phyloP scores from a whole-genome alignment of 1,140 invertebrate species.

The Caerostris darwini region DNA sequence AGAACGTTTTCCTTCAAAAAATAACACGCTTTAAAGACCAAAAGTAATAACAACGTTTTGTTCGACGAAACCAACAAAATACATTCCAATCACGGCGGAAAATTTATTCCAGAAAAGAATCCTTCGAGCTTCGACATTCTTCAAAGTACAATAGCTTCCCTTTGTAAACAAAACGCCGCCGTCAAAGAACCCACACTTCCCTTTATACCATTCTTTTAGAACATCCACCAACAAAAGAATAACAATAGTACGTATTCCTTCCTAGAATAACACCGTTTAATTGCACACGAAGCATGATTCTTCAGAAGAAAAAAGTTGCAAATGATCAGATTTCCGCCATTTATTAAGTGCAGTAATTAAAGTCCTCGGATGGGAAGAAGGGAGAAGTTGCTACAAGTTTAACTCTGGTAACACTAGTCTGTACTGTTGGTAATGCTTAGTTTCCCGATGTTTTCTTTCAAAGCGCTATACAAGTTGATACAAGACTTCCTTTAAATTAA shows the following conservation, averaged over 20 bases:
- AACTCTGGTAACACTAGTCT: background rate
- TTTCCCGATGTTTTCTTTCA: background rate
- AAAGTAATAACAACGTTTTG: too few species aligned
- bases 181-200: background rate
- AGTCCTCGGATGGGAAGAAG: background rate
- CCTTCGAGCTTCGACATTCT: too few species aligned
- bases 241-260: background rate
- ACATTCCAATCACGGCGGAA: too few species aligned
- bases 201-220: background rate
- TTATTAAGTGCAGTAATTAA: conserved; percentile 6
- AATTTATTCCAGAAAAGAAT: too few species aligned
- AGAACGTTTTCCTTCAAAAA: too few species aligned
- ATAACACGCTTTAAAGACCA: too few species aligned
- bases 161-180: too few species aligned
- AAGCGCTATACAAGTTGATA: background rate
- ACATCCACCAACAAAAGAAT: background rate
- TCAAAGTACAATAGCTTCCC: too few species aligned
- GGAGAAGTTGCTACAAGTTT: background rate
- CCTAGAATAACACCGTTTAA: background rate
- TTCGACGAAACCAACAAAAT: too few species aligned
- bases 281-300: background rate
- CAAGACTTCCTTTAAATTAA: background rate
- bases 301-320: background rate
- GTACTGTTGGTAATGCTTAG: background rate
- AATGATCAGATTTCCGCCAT: background rate